Evolutionary conservation across 2,888 invertebrate genomes (phyloP), one percentile per base, ranked within the genome.

Genomic region (Clanis bilineata): DNA sequence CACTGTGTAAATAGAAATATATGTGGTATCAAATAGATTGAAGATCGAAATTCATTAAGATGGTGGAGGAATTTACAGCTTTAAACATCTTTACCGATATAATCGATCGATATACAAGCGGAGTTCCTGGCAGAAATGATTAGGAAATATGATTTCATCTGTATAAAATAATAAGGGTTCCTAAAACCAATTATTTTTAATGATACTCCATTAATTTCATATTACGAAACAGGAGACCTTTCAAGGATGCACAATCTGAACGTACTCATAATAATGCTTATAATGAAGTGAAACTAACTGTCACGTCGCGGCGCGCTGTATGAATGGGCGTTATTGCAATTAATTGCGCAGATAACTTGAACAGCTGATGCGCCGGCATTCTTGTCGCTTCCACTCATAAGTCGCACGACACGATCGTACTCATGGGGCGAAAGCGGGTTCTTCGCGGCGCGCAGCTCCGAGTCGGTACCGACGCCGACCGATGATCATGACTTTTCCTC

Each of bases 311-410:
- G 71, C 72, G 73, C 74, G 43, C 18, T 18, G 56, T 72, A 72
- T 81, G 80, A 83, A 85, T 83, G 81, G 78, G 82, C 76, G 82
- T 83, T 83, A 85, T 80, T 75, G 76, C 81, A 79, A 74, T 77
- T 80, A 83, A 86, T 83, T 83, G 80, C 79, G 62, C 69, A 81
- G 80, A 83, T 83, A 80, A 75, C 76, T 82, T 72, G 73, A 86
- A 88, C 90, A 89, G 87, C 87, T 89, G 89, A 88, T 87, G 85
- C 76, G 77, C 81, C 73, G 79, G 79, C 79, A 80, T 72, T 84
- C 86, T 85, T 83, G 79, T 77, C 82, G 82, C 74, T 75, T 75
- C 74, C 70, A 76, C n/a, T n/a, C n/a, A n/a, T n/a, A n/a, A n/a
- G n/a, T n/a, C n/a, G n/a, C n/a, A n/a, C n/a, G n/a, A n/a, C 80